Evolutionary conservation across 1,140 invertebrate species (phyloP).

Genomic region (Cydia fagiglandana): DNA sequence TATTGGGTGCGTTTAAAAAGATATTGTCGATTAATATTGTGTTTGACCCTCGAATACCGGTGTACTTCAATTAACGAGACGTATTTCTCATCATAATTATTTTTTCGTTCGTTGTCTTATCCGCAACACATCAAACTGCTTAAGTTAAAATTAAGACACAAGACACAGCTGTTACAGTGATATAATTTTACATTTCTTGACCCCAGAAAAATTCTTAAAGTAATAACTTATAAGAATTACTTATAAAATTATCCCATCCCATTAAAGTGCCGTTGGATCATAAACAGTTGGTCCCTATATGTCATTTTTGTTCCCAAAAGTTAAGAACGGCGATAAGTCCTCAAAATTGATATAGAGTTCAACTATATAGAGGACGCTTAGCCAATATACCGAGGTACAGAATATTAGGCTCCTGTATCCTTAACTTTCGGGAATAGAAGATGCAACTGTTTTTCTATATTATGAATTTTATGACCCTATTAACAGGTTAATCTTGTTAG

Average conservation of each 20-base stretch:
- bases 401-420: background rate
- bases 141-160: background rate
- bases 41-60: no score
- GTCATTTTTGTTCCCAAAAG: background rate
- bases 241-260: background rate
- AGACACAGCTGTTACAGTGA: background rate
- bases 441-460: background rate
- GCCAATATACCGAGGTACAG: no score
- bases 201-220: background rate
- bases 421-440: background rate
- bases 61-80: no score
- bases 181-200: background rate
- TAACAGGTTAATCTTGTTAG: background rate
- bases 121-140: background rate
- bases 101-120: background rate
- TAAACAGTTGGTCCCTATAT: background rate
- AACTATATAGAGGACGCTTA: no score
- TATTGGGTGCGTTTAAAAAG: background rate
- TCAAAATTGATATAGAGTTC: no score
- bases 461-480: no score
- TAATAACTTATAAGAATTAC: background rate
- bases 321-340: background rate
- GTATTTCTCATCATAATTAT: background rate
- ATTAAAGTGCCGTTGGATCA: background rate
- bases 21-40: background rate